Percentiles rank a stretch among this genome's conserved stretches.
Evolutionary conservation across 2,797 vertebrate genomes (phyloP).

Genomic region (Leucoraja ocellata): DNA sequence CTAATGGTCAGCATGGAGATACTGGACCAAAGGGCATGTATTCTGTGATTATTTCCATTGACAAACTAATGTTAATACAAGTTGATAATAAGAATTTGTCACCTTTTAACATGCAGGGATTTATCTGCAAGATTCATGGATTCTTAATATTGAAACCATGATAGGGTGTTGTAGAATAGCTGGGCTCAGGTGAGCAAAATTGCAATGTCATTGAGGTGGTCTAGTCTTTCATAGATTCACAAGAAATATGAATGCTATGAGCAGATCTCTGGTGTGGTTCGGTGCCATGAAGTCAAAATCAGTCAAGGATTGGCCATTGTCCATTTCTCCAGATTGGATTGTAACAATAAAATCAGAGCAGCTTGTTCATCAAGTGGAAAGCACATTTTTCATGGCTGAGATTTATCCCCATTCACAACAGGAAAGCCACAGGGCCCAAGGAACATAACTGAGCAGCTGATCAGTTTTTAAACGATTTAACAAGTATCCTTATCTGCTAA

Average conservation of each 20-base stretch:
- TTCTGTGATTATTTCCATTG: neutral
- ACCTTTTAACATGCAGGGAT: neutral
- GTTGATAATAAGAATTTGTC: neutral
- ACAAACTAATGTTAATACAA: neutral
- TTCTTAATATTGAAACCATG: neutral
- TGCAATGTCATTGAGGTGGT: neutral
- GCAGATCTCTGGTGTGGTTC: neutral
- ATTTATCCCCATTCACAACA: neutral
- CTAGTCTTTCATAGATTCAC: neutral
- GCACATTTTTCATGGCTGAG: neutral
- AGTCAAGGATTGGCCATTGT: neutral
- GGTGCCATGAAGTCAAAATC: neutral
- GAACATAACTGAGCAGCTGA: no score
- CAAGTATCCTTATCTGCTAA: neutral
- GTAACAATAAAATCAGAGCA: neutral
- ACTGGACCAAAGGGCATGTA: no score
- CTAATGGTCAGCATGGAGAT: no score
- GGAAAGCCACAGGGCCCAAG: neutral
- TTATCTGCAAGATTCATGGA: neutral
- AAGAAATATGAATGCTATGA: neutral
- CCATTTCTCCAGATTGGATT: neutral
- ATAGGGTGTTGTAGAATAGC: neutral
- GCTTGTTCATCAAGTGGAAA: neutral
- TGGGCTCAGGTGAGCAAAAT: neutral
- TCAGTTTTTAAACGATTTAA: no score